Evolutionary conservation across 2,888 invertebrate genomes (phyloP), one percentile per base, ranked within the genome.

Genomic region (Aromia moschata): DNA sequence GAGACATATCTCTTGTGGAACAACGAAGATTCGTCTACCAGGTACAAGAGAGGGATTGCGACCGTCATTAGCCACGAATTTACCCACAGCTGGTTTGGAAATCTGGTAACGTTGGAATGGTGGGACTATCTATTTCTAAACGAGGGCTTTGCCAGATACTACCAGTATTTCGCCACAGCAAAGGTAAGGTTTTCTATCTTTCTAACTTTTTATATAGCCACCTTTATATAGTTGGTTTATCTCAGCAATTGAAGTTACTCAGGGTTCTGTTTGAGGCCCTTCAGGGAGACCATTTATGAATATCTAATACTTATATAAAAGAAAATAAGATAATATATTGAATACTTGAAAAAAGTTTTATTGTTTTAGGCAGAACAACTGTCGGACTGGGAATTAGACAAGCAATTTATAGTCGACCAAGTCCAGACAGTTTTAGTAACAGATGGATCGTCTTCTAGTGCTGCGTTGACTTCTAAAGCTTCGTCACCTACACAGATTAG

Each of bases 61-160:
- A 84, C 87, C 16, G 86, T 88, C 1, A 83, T 91, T 1, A 84
- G 89, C 0, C 94, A 94, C 72, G 94, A 94, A 78, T 79, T 92
- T 52, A 86, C 90, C 0, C 94, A 94, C 76, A 90, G 89, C 84
- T 93, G 92, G 92, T 91, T 92, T 69, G 92, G 92, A 5, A 90
- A 92, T 74, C 81, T 89, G 14, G 87, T 92, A 14, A 91, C 91
- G 0, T 87, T 88, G 56, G 84, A 86, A 30, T 90, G 90, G 91
- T 92, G 91, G 91, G 84, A 86, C 62, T 86, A 86, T 68, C 82
- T 89, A 0, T 91, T 91, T 89, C 79, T 91, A 0, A 92, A 89
- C 72, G 91, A 91, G 74, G 91, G 88, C 0, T 91, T 91, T 63
- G 91, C 91, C 0, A 84, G 86, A 72, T 91, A 86, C 75, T 90